A percentile compares a stretch with the other conserved stretches of the same genome.
These are phyloP conservation scores for Stenotaenia linearis DNA, from an alignment of 2,888 invertebrate genomes.

Conservation along the genomic window DNA sequence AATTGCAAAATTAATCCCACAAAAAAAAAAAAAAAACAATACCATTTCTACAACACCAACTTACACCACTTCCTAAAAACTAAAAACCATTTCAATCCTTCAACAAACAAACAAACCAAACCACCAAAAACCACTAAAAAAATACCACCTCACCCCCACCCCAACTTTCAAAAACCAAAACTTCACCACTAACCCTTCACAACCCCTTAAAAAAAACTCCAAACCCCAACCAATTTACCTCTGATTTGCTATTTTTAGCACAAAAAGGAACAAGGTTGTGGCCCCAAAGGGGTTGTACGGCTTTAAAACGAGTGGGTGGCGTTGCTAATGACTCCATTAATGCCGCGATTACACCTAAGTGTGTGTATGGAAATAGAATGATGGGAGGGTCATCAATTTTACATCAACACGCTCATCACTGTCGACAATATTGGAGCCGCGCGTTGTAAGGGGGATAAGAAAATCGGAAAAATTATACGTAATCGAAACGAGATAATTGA, in stretches of 20 bases:
- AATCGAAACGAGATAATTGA: conserved; percentile 8
- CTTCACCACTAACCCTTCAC: no score
- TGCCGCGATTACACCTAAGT: neutral
- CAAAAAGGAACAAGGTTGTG: neutral
- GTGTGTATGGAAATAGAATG: neutral
- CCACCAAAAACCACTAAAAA: no score
- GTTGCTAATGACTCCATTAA: conserved; percentile 5
- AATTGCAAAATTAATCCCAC: no score
- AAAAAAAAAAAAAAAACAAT: no score
- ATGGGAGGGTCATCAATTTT: neutral
- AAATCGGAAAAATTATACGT: neutral
- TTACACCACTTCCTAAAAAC: no score
- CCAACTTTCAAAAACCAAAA: no score
- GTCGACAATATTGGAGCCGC: neutral
- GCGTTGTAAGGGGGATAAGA: neutral
- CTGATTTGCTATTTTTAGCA: neutral
- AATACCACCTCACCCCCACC: no score
- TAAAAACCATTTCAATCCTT: no score
- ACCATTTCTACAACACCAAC: no score
- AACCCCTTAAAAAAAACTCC: no score
- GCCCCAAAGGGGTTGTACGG: neutral
- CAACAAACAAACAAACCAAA: no score
- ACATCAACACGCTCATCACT: neutral
- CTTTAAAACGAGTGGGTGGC: neutral
- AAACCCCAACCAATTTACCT: neutral